A percentile compares a stretch with the other conserved stretches of the same genome.
Conservation (phyloP, 2,888 invertebrate genomes). For the Euspilapteryx auroguttella region DNA sequence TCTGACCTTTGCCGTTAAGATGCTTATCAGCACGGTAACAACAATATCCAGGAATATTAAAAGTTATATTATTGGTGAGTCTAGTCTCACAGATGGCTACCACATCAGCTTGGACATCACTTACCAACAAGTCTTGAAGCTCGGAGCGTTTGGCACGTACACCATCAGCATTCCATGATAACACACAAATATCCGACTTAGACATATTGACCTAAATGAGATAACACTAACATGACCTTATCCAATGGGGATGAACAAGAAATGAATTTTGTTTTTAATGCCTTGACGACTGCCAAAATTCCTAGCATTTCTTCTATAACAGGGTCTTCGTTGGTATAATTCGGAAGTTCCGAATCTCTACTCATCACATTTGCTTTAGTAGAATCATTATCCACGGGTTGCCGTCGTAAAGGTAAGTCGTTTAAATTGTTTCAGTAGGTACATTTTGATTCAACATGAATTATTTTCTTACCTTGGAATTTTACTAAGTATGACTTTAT, state of each 20-base stretch:
- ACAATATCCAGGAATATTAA: not conserved
- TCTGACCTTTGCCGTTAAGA: not conserved
- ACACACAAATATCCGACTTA: not conserved
- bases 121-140: not conserved
- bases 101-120: not conserved
- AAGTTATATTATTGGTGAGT: not conserved
- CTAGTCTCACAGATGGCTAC: not conserved
- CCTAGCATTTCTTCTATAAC: not conserved
- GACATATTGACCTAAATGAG: not conserved
- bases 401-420: too few relatives aligned
- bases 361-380: too few relatives aligned
- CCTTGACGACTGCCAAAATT: not conserved
- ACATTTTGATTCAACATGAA: too few relatives aligned
- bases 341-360: too few relatives aligned
- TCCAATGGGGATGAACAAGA: not conserved
- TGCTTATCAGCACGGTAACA: not conserved
- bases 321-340: not conserved
- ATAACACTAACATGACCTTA: not conserved
- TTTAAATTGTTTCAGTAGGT: too few relatives aligned
- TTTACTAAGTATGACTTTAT: too few relatives aligned
- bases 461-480: too few relatives aligned
- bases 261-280: not conserved
- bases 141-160: not conserved
- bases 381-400: too few relatives aligned
- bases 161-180: slow-evolving; percentile 1